Conservation (phyloP, 2,113 vertebrate genomes). For the Noctilio leporinus region DNA sequence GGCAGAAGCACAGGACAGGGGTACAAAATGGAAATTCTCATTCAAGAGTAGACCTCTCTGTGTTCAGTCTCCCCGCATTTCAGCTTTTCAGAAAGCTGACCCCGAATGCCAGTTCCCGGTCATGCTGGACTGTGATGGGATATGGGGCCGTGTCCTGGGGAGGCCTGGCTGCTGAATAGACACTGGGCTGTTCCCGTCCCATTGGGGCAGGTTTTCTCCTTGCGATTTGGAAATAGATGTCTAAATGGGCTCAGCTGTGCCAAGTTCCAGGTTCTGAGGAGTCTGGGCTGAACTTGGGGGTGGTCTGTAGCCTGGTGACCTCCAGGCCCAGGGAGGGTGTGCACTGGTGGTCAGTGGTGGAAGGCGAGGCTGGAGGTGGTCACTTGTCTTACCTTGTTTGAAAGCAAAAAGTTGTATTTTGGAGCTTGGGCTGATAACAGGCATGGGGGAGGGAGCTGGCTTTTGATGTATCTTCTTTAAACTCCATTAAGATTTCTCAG, state of each 20-base stretch:
- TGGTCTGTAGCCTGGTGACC: neutral
- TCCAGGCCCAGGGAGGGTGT: neutral
- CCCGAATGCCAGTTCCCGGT: neutral
- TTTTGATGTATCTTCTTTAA: neutral
- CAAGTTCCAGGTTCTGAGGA: neutral
- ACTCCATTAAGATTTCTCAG: neutral
- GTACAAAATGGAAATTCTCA: neutral
- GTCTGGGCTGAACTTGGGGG: neutral
- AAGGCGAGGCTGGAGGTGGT: accelerated
- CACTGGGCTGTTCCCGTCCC: neutral
- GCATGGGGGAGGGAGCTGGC: neutral
- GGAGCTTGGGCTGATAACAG: neutral
- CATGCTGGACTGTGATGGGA: neutral
- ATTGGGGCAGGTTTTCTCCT: neutral
- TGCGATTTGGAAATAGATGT: neutral
- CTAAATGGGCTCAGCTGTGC: neutral
- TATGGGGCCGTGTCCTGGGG: neutral
- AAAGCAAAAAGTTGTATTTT: neutral
- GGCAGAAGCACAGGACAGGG: neutral
- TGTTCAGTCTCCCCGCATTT: neutral
- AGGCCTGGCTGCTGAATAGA: neutral
- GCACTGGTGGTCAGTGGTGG: neutral
- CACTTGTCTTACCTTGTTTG: neutral
- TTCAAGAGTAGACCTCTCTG: neutral
- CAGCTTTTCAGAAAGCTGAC: neutral